A percentile compares a stretch with the other conserved stretches of the same genome.
Evolutionary conservation across 2,797 vertebrate genomes (phyloP).

Genomic region (Characodon lateralis): DNA sequence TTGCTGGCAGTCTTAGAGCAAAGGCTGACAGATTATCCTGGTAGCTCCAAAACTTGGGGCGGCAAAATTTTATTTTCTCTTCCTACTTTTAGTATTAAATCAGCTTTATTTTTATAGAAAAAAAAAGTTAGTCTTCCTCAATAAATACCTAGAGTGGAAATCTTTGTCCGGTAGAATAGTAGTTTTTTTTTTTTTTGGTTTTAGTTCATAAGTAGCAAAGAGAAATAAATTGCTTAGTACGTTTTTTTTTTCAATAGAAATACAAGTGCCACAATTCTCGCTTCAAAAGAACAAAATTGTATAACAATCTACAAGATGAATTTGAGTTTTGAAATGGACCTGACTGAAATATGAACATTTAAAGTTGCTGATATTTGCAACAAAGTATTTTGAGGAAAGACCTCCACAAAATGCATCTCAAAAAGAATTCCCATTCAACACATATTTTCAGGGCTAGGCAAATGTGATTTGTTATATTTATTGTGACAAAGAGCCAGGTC

Average conservation of each 20-base stretch:
- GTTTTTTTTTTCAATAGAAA: too few relatives aligned
- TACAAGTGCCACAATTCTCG: background rate
- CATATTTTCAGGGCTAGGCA: conserved; percentile 32
- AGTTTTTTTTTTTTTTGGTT: background rate
- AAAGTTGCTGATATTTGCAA: conserved; percentile 1
- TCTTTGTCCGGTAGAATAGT: background rate
- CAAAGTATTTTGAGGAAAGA: background rate
- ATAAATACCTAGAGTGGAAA: background rate
- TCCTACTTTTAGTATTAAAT: background rate
- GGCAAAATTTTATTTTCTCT: background rate
- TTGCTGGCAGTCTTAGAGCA: background rate
- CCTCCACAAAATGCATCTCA: conserved; percentile 23
- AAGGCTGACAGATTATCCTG: background rate
- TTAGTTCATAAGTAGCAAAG: background rate
- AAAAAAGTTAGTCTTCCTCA: background rate
- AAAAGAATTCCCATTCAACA: conserved; percentile 31
- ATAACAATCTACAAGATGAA: background rate
- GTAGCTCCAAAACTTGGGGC: background rate
- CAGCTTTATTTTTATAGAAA: background rate
- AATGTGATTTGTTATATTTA: conserved; percentile 71
- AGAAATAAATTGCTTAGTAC: background rate
- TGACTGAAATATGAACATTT: background rate
- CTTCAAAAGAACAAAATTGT: background rate
- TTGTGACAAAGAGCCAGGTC: conserved; percentile 56
- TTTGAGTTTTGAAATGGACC: background rate